Conservation (phyloP, 2,888 invertebrate genomes). For the Drosophila diplacantha region DNA sequence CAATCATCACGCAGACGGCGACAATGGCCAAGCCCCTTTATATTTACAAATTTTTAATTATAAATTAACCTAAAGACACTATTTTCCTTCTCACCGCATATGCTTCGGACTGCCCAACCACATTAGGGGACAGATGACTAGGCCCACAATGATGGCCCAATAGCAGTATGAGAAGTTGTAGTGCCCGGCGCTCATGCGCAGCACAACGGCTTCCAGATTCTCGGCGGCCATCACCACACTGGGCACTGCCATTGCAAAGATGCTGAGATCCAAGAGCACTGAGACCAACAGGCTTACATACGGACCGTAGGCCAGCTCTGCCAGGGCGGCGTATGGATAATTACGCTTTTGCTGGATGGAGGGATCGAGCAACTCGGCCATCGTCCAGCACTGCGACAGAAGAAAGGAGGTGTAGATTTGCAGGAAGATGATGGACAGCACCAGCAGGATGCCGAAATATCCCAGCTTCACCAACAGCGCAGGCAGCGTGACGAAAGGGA, state of each 20-base stretch:
- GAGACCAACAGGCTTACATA: constrained; percentile 82
- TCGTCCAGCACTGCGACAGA: constrained; percentile 88
- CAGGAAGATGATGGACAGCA: constrained; percentile 82
- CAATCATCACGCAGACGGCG: constrained; percentile 82
- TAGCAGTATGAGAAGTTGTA: constrained; percentile 88
- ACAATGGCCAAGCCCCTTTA: constrained; percentile 79
- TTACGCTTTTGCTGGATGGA: constrained; percentile 83
- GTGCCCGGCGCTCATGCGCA: constrained; percentile 82
- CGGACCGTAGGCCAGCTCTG: constrained; percentile 86
- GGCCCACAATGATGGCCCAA: constrained; percentile 88
- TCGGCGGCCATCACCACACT: constrained; percentile 89
- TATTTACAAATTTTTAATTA: background rate
- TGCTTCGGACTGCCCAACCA: constrained; percentile 95
- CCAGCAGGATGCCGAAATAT: constrained; percentile 84
- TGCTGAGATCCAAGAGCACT: constrained; percentile 84
- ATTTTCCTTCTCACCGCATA: constrained; percentile 85
- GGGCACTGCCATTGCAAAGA: constrained; percentile 88
- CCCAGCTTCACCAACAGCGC: constrained; percentile 87
- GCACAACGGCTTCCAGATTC: constrained; percentile 87
- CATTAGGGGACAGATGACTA: constrained; percentile 87
- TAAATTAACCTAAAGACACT: background rate
- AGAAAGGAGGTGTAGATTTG: constrained; percentile 90
- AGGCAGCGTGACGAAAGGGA: constrained; percentile 87
- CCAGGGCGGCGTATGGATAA: constrained; percentile 90
- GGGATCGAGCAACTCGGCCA: constrained; percentile 85